Evolutionary conservation across 2,888 invertebrate species (phyloP).

Genomic region (Melieria omissa): DNA sequence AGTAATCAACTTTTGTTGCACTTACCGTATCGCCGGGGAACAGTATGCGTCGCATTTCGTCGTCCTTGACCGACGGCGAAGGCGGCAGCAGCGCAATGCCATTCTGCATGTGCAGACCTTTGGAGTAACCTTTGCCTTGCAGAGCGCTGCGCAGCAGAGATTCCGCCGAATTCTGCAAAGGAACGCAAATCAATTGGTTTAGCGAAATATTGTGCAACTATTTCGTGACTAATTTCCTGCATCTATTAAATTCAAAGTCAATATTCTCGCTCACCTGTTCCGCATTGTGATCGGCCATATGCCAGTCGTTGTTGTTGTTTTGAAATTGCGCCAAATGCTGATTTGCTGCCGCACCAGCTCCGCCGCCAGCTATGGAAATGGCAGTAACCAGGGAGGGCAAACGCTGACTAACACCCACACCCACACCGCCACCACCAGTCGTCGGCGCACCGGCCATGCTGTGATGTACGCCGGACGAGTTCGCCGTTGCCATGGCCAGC

Average conservation of each 20-base stretch:
- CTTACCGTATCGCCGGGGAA: slow-evolving; percentile 68
- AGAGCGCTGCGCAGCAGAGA: slow-evolving; percentile 84
- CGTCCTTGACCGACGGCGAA: slow-evolving; percentile 69
- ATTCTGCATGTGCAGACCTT: slow-evolving; percentile 65
- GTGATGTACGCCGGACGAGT: slow-evolving; percentile 41
- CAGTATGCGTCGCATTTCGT: slow-evolving; percentile 71
- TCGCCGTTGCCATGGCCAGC: slow-evolving; percentile 47
- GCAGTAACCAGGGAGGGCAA: slow-evolving; percentile 61
- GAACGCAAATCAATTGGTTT: not conserved
- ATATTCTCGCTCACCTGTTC: slow-evolving; percentile 57
- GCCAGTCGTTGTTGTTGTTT: slow-evolving; percentile 87
- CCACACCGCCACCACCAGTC: slow-evolving; percentile 46
- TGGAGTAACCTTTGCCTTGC: slow-evolving; percentile 77
- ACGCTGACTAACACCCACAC: slow-evolving; percentile 47
- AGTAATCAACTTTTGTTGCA: slow-evolving; percentile 11
- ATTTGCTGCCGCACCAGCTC: slow-evolving; percentile 43
- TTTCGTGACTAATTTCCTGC: not conserved
- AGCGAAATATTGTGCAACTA: not conserved
- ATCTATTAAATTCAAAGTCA: too few species aligned
- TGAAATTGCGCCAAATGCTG: slow-evolving; percentile 70
- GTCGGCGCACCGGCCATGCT: slow-evolving; percentile 40
- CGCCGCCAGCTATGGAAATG: slow-evolving; percentile 50
- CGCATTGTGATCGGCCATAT: slow-evolving; percentile 79
- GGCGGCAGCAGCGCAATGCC: slow-evolving; percentile 60
- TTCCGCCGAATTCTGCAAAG: slow-evolving; percentile 70